These are phyloP conservation scores for Hydrotaea cyrtoneurina DNA, from an alignment of 2,888 invertebrate genomes.

Conservation along the genomic window DNA sequence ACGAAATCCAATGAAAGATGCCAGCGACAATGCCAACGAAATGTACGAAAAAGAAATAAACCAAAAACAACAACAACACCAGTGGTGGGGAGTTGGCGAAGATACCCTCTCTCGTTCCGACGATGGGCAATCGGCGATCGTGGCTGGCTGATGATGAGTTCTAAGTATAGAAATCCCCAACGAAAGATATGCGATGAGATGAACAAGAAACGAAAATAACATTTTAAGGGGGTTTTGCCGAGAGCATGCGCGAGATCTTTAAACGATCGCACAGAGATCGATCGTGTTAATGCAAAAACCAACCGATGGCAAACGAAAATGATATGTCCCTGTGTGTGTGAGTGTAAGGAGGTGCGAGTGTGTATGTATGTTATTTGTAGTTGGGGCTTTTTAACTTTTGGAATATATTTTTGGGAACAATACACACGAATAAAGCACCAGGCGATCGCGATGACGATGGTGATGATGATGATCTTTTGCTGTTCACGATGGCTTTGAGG, in stretches of 20 bases:
- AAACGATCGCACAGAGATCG: conserved; percentile 48
- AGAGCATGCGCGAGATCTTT: conserved; percentile 64
- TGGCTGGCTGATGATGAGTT: conserved; percentile 16
- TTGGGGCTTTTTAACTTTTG: conserved; percentile 55
- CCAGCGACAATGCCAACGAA: conserved; percentile 12
- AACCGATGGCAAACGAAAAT: neutral
- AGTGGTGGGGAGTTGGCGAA: conserved; percentile 30
- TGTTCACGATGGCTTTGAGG: neutral
- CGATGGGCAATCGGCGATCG: neutral
- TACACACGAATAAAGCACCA: conserved; percentile 12
- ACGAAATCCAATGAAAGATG: conserved; percentile 45
- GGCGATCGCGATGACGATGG: neutral
- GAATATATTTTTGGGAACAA: conserved; percentile 66
- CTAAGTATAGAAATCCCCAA: conserved; percentile 30
- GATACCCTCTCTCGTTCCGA: neutral
- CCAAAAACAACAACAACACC: conserved; percentile 33
- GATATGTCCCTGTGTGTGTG: conserved; percentile 30
- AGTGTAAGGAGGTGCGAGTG: conserved; percentile 21
- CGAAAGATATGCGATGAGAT: neutral
- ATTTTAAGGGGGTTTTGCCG: conserved; percentile 38
- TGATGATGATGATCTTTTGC: conserved; percentile 48
- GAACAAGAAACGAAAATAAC: conserved; percentile 44
- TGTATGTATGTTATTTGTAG: conserved; percentile 4
- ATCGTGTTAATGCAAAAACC: conserved; percentile 32
- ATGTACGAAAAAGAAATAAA: neutral